Conservation (phyloP, 2,797 vertebrate genomes). For the Cygnus olor region DNA sequence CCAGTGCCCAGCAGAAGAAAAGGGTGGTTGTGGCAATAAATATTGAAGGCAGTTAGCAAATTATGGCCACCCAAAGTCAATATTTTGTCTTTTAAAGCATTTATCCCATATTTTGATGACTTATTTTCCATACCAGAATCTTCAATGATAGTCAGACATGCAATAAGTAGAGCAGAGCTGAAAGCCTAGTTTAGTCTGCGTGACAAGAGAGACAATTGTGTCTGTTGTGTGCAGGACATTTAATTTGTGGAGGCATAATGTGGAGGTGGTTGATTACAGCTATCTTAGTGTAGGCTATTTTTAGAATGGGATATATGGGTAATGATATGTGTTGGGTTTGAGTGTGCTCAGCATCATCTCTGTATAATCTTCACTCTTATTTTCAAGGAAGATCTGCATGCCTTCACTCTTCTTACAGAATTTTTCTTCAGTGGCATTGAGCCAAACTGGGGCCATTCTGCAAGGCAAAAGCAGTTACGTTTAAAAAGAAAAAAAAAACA, state of each 20-base stretch:
- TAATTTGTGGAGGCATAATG: not conserved
- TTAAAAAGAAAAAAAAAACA: not conserved
- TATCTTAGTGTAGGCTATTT: not conserved
- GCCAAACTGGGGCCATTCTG: not conserved
- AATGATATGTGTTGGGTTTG: not conserved
- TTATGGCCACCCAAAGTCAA: not conserved
- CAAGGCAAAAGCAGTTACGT: not conserved
- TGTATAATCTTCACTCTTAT: too few species aligned
- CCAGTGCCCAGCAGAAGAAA: not conserved
- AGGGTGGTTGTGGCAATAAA: not conserved
- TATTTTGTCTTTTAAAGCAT: not conserved
- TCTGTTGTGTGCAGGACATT: not conserved
- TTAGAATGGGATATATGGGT: not conserved
- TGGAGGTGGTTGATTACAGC: not conserved
- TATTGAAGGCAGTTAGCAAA: not conserved
- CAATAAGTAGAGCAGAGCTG: not conserved
- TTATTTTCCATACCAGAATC: not conserved
- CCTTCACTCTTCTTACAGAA: not conserved
- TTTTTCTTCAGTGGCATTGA: not conserved
- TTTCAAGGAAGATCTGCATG: not conserved
- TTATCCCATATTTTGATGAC: not conserved
- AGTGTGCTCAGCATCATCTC: not conserved
- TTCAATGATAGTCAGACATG: not conserved
- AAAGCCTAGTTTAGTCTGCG: not conserved
- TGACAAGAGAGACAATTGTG: not conserved